Evolutionary conservation across 2,797 vertebrate genomes (phyloP).

Genomic region (Capromys pilorides): DNA sequence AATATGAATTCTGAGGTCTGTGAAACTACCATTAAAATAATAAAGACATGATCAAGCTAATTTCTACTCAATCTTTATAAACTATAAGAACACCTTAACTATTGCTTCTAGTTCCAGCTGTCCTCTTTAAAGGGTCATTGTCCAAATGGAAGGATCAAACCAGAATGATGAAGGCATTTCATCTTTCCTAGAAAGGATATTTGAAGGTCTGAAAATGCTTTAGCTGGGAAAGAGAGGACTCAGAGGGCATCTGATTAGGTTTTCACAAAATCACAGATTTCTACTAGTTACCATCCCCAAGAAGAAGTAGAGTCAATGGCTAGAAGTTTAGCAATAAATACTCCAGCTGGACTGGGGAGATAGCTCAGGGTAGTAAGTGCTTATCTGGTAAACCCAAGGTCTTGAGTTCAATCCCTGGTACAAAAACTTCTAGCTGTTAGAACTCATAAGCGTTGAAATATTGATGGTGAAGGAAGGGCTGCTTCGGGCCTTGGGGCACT

Average conservation of each 20-base stretch:
- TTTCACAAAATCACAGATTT: background rate
- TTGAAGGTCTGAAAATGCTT: background rate
- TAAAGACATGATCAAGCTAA: background rate
- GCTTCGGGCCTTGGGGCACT: background rate
- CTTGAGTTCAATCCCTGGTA: no score
- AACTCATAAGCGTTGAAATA: background rate
- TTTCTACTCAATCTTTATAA: constrained; percentile 19
- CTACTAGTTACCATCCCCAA: background rate
- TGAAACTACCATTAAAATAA: background rate
- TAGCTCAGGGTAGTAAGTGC: no score
- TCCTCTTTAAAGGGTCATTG: background rate
- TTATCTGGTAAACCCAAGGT: no score
- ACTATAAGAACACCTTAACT: background rate
- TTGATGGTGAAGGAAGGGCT: background rate
- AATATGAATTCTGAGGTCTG: constrained; percentile 1
- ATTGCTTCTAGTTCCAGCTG: background rate
- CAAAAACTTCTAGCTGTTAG: background rate
- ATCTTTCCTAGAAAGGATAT: background rate
- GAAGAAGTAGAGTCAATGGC: background rate
- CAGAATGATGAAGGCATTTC: background rate
- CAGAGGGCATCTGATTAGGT: background rate
- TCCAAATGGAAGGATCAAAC: background rate
- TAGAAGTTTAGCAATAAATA: background rate
- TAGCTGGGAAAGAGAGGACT: background rate
- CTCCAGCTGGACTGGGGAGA: background rate